phyloP scores from a whole-genome alignment of 2,113 vertebrate species.

The Fregata magnificens region DNA sequence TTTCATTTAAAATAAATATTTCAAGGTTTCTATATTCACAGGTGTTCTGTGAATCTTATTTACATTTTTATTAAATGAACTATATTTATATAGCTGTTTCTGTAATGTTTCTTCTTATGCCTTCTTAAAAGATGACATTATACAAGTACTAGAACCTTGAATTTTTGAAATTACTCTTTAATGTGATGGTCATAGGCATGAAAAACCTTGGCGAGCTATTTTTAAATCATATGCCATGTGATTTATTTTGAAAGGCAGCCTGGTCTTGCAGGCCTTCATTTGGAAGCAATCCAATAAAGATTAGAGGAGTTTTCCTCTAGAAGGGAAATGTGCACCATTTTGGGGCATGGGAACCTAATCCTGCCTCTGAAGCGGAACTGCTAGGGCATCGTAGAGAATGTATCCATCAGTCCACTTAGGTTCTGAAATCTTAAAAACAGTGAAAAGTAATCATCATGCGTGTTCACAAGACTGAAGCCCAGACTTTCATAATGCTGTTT shows the following conservation, averaged over 20 bases:
- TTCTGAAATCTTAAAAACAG: background rate
- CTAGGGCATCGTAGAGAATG: background rate
- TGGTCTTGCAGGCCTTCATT: background rate
- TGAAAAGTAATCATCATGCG: fast-evolving
- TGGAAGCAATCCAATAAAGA: background rate
- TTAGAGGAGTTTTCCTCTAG: background rate
- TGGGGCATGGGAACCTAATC: background rate
- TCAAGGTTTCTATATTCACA: constrained; percentile 13
- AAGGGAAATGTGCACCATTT: fast-evolving
- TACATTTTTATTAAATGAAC: constrained; percentile 48
- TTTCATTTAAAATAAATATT: constrained; percentile 41
- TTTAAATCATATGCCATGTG: background rate
- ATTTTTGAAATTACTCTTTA: constrained; percentile 8
- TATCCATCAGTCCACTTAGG: no score
- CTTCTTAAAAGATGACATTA: background rate
- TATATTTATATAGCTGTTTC: constrained; percentile 50
- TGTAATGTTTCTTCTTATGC: background rate
- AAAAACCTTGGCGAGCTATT: background rate
- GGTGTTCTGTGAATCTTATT: constrained; percentile 63
- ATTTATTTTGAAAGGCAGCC: background rate
- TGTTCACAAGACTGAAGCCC: background rate
- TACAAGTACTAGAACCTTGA: background rate
- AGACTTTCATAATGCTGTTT: background rate
- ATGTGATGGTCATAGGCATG: background rate
- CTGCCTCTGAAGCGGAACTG: background rate